Evolutionary conservation across 2,113 vertebrate species (phyloP).

Genomic region (Poeciliopsis occidentalis): DNA sequence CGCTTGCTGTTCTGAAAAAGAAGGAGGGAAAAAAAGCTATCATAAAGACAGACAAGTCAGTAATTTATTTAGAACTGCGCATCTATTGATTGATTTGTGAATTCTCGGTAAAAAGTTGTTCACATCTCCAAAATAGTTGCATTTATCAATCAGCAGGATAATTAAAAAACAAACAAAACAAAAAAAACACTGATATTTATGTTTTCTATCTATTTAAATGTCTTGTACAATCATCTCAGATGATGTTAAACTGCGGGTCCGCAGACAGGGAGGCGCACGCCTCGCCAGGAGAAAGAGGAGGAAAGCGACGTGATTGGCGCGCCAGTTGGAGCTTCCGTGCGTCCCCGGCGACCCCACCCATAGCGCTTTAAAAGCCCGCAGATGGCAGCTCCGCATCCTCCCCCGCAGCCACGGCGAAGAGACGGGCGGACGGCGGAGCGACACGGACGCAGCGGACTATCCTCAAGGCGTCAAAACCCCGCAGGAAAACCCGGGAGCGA

Average conservation of each 20-base stretch:
- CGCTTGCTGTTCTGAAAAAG: neutral
- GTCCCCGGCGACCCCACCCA: slow-evolving; percentile 79
- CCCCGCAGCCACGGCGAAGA: slow-evolving; percentile 36
- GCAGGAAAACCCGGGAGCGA: neutral
- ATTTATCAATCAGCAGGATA: neutral
- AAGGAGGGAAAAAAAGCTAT: neutral
- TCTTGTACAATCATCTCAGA: neutral
- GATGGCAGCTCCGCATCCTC: slow-evolving; percentile 85
- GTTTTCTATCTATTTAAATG: too few species aligned
- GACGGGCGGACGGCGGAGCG: slow-evolving; percentile 10
- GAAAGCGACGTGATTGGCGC: slow-evolving; percentile 86
- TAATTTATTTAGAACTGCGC: too few species aligned
- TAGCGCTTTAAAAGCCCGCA: slow-evolving; percentile 90
- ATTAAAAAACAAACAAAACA: neutral
- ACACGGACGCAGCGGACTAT: slow-evolving; percentile 32
- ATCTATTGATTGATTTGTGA: neutral
- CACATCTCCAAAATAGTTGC: neutral
- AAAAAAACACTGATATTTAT: neutral
- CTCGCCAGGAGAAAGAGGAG: neutral
- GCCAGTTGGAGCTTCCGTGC: slow-evolving; percentile 80
- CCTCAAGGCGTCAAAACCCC: slow-evolving; percentile 17
- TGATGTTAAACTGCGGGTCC: slow-evolving; percentile 3
- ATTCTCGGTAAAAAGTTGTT: neutral
- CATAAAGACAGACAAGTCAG: neutral
- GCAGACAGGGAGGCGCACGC: neutral